Evolutionary conservation across 2,797 vertebrate genomes (phyloP).

Genomic region (Meda fulgida): DNA sequence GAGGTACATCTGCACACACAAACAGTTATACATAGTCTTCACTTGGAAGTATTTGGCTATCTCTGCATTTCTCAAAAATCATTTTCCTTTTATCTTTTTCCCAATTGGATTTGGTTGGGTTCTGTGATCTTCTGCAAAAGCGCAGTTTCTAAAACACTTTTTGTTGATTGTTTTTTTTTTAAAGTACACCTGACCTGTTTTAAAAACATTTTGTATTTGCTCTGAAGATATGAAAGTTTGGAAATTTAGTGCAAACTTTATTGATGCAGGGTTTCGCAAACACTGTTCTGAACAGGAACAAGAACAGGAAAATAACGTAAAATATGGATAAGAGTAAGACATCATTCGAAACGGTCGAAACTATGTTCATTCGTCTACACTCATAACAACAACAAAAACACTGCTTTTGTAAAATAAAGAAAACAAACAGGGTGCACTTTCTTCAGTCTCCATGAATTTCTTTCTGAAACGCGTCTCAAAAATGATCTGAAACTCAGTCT

Average conservation of each 20-base stretch:
- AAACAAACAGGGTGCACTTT: not conserved
- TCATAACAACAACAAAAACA: not conserved
- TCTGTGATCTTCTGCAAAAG: conserved; percentile 21
- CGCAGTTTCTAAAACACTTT: not conserved
- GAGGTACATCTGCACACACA: not conserved
- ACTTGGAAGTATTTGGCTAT: not conserved
- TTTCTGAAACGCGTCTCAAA: not conserved
- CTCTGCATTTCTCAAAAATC: conserved; percentile 3
- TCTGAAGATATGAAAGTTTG: not conserved
- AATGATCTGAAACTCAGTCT: not conserved
- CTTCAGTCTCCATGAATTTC: not conserved
- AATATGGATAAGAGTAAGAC: not conserved
- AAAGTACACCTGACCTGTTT: not conserved
- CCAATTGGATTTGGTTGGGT: not conserved
- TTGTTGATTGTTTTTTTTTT: not conserved
- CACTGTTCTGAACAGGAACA: too few relatives aligned
- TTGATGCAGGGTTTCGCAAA: not conserved
- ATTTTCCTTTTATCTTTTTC: conserved; percentile 15
- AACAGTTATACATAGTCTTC: not conserved
- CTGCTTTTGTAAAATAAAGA: not conserved
- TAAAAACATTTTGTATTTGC: not conserved
- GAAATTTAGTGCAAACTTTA: not conserved
- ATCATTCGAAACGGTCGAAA: too few relatives aligned
- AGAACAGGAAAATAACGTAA: not conserved
- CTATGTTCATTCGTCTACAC: not conserved